Percentiles rank a stretch among this genome's conserved stretches.
Evolutionary conservation across 2,113 vertebrate species (phyloP).

Genomic region (Capreolus pygargus): DNA sequence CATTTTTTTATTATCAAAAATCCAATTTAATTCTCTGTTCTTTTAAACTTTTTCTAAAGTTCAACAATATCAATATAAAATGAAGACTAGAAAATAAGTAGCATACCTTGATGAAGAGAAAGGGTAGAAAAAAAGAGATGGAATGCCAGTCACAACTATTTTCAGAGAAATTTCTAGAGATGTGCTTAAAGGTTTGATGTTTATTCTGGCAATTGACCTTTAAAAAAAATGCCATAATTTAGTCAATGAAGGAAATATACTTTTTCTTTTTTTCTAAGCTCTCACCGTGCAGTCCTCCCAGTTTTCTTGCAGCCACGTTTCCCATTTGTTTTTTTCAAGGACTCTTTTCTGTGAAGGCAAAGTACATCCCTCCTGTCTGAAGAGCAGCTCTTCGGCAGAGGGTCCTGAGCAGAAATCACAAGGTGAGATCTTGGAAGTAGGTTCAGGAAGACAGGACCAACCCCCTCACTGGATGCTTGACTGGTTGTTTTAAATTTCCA

Average conservation of each 20-base stretch:
- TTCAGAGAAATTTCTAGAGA: neutral
- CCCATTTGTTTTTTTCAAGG: conserved; percentile 84
- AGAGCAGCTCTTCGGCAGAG: conserved; percentile 83
- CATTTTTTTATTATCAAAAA: neutral
- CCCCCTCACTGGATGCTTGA: neutral
- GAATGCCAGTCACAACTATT: neutral
- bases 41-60: neutral
- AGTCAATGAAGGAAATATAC: neutral
- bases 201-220: neutral
- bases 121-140: too few relatives aligned
- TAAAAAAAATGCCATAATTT: neutral
- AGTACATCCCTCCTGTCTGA: conserved; percentile 75
- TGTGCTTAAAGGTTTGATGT: neutral
- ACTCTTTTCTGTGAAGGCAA: conserved; percentile 71
- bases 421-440: neutral
- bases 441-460: neutral
- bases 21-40: neutral
- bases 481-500: neutral
- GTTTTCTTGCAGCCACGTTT: conserved; percentile 91
- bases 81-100: neutral
- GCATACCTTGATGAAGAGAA: neutral
- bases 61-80: neutral
- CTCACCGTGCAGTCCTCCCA: conserved; percentile 95
- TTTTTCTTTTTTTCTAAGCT: neutral
- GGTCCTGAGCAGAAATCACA: conserved; percentile 83